phyloP scores from a whole-genome alignment of 53 echinoderm and acorn worm genomes.

The Actinopyga echinites region DNA sequence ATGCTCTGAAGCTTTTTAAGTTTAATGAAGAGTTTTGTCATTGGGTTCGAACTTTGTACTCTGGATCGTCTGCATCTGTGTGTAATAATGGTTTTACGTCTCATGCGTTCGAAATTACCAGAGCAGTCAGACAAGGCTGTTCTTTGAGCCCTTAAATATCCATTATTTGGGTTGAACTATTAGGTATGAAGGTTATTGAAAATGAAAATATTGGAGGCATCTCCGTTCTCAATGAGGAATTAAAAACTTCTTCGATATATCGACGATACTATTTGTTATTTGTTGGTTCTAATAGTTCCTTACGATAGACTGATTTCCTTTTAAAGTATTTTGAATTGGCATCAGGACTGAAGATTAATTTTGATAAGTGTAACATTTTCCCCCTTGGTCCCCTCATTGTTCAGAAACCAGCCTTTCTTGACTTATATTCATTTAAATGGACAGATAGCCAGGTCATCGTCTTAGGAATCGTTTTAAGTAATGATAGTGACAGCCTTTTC shows the following conservation, averaged over 20 bases:
- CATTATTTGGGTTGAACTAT: not conserved
- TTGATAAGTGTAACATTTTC: constrained; percentile 1
- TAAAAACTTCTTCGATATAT: too few relatives aligned
- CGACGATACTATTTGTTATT: not conserved
- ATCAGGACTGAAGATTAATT: too few relatives aligned
- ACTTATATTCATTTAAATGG: not conserved
- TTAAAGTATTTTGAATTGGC: constrained; percentile 1
- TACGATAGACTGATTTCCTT: not conserved
- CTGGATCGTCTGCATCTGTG: too few relatives aligned
- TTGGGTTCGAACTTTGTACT: too few relatives aligned
- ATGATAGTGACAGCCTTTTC: constrained; percentile 2
- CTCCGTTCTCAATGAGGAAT: too few relatives aligned
- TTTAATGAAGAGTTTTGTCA: too few relatives aligned
- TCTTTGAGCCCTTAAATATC: too few relatives aligned
- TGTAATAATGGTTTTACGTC: too few relatives aligned
- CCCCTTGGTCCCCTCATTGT: too few relatives aligned
- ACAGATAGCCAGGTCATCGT: not conserved
- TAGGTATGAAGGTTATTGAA: not conserved
- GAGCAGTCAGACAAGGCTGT: too few relatives aligned
- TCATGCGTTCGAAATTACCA: too few relatives aligned
- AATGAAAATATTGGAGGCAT: not conserved
- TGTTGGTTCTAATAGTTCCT: not conserved
- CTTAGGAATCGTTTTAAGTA: not conserved
- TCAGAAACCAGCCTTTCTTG: not conserved
- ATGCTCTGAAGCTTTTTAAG: too few relatives aligned